Conservation (phyloP, 1,140 invertebrate genomes). For the Rhagoletis zephyria region DNA sequence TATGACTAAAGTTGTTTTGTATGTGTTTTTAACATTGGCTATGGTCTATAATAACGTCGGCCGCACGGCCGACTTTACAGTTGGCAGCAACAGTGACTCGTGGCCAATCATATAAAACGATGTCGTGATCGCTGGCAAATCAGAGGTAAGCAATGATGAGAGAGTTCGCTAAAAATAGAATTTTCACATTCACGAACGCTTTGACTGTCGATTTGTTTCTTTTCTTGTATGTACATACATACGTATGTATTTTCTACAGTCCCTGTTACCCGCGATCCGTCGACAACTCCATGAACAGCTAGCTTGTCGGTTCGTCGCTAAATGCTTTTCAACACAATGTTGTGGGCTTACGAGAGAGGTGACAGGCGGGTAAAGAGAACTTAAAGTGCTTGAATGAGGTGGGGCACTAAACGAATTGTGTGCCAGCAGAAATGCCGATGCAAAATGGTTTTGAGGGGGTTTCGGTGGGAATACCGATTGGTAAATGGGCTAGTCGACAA, state of each 20-base stretch:
- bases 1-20: slow-evolving; percentile 8
- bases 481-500: not conserved
- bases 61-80: slow-evolving; percentile 2
- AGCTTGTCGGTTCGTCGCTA: slow-evolving; percentile 7
- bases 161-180: slow-evolving; percentile 68
- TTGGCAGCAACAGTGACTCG: not conserved
- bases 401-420: not conserved
- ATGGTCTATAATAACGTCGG: not conserved
- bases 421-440: not conserved
- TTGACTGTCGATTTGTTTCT: slow-evolving; percentile 6
- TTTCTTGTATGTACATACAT: not conserved
- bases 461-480: slow-evolving; percentile 9
- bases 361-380: not conserved
- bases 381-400: slow-evolving; percentile 11
- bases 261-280: not conserved
- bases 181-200: slow-evolving; percentile 63
- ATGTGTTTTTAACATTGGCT: slow-evolving; percentile 23
- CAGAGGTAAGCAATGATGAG: slow-evolving; percentile 63
- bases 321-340: slow-evolving; percentile 18
- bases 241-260: not conserved
- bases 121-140: slow-evolving; percentile 67
- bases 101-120: slow-evolving; percentile 62
- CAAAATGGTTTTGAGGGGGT: not conserved
- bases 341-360: not conserved
- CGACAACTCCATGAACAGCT: not conserved